Evolutionary conservation across 2,888 invertebrate genomes (phyloP), one percentile per base, ranked within the genome.

Genomic region (Pyralis farinalis): DNA sequence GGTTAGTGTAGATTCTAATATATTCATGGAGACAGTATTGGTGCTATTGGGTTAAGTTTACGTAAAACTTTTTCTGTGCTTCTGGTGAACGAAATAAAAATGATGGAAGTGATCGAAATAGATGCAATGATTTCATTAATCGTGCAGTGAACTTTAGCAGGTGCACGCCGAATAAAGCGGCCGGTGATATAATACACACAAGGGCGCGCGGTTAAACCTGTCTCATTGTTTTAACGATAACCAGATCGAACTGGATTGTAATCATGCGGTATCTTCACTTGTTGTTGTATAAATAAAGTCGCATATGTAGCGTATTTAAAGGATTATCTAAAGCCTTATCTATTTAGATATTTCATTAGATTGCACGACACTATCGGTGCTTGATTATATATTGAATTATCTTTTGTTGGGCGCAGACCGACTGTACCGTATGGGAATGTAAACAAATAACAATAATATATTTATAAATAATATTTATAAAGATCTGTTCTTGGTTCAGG

Each of bases 81-180:
- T n/a, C 8, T 8, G n/a, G 41, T 16, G 34, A 34, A 40, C 31
- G 41, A 48, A n/a, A n/a, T n/a, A n/a, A n/a, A n/a, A n/a, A n/a
- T n/a, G n/a, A n/a, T n/a, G n/a, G n/a, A 43, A 44, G 43, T 42
- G 44, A 55, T 54, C 43, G 53, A 47, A 57, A 55, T 44, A 50
- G 51, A 57, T 32, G 4, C 16, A 16, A 16, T 59, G 68, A 63
- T 44, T 62, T 53, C 61, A 53, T 61, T 52, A 58, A 50, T 57
- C 74, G 78, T 71, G 64, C 77, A 75, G 54, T 79, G 80, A 84
- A 77, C 77, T 65, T 69, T 63, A 55, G 58, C 63, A 62, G 62
- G 47, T 55, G 57, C 58, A 53, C 53, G 61, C 67, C 61, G 67
- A 73, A 73, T 66, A 66, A 58, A 61, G 56, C 49, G 46, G 53